These are phyloP conservation scores for Silurus lanzhouensis DNA, from an alignment of 2,797 vertebrate genomes.

Conservation along the genomic window DNA sequence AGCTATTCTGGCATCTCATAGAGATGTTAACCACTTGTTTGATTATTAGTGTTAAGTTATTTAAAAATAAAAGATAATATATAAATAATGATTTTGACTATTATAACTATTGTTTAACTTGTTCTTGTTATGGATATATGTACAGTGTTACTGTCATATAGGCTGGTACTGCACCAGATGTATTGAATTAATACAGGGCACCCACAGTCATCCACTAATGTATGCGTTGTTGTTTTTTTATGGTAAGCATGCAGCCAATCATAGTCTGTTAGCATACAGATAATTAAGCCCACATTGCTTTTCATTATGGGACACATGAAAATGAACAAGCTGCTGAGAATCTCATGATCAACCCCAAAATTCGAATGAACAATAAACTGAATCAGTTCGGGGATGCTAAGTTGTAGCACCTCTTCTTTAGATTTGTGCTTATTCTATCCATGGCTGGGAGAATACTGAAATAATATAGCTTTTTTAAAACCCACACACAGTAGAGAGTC, in stretches of 20 bases:
- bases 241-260: not conserved
- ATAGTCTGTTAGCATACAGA: not conserved
- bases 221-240: not conserved
- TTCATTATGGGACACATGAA: not conserved
- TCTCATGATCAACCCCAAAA: not conserved
- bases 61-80: not conserved
- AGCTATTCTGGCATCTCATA: not conserved
- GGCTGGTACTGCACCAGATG: not conserved
- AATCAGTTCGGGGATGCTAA: not conserved
- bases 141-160: not conserved
- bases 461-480: slow-evolving; percentile 20
- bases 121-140: not conserved
- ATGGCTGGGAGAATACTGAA: not conserved
- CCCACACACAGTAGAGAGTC: not conserved
- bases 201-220: not conserved
- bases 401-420: not conserved
- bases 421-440: not conserved
- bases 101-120: no score
- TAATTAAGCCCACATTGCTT: not conserved
- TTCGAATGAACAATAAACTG: not conserved
- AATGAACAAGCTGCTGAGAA: not conserved
- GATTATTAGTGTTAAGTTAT: no score
- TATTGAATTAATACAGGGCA: not conserved
- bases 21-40: slow-evolving; percentile 5
- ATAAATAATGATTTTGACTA: no score